phyloP scores from a whole-genome alignment of 2,797 vertebrate species.

The Protonibea diacanthus region DNA sequence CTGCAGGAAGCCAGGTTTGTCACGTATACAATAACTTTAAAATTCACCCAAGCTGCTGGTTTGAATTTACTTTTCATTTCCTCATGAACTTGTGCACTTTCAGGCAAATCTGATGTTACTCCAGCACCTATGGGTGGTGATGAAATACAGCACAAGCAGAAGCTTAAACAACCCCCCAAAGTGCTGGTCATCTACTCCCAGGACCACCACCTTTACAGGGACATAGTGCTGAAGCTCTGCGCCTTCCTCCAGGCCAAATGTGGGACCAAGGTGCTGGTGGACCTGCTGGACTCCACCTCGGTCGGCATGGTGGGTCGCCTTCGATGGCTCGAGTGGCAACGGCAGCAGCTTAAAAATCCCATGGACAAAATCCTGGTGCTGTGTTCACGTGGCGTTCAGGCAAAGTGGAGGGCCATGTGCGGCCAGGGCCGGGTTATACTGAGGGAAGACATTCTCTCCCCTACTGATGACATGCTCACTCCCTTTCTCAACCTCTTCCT shows the following conservation, averaged over 20 bases:
- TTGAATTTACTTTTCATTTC: background rate
- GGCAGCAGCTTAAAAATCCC: slow-evolving; percentile 85
- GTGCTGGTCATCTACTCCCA: slow-evolving; percentile 95
- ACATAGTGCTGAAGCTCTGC: slow-evolving; percentile 92
- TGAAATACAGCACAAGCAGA: accelerated
- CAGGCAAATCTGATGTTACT: slow-evolving; percentile 11
- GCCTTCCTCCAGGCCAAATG: slow-evolving; percentile 92
- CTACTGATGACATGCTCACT: slow-evolving; percentile 91
- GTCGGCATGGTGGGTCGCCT: slow-evolving; percentile 88
- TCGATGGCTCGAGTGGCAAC: slow-evolving; percentile 92
- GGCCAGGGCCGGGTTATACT: slow-evolving; percentile 83
- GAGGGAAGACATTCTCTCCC: slow-evolving; percentile 86
- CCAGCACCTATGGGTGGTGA: accelerated
- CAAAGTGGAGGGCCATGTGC: slow-evolving; percentile 95
- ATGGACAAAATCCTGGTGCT: slow-evolving; percentile 92
- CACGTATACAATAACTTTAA: background rate
- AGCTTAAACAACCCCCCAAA: slow-evolving; percentile 73
- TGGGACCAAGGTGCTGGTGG: slow-evolving; percentile 91
- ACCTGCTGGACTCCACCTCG: slow-evolving; percentile 88
- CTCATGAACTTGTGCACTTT: background rate
- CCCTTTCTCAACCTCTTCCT: slow-evolving; percentile 92
- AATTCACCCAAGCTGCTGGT: background rate
- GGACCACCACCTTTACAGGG: slow-evolving; percentile 91
- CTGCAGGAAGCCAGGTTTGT: slow-evolving; percentile 65
- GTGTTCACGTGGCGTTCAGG: slow-evolving; percentile 92